Conservation (phyloP, 2,797 vertebrate species). For the Melanogrammus aeglefinus region DNA sequence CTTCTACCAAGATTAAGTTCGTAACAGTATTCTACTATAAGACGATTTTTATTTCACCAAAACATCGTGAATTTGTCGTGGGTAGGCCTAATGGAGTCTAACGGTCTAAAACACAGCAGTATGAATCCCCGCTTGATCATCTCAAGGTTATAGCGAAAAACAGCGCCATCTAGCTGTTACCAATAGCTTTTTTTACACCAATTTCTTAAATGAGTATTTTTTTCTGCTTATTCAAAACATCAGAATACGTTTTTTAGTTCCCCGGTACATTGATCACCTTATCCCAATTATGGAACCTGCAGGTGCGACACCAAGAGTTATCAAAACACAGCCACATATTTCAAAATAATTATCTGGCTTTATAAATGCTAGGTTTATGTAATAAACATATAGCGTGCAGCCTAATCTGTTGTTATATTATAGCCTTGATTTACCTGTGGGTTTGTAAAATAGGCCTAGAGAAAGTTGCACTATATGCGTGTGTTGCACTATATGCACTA, state of each 20-base stretch:
- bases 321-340: not conserved
- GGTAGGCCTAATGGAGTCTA: not conserved
- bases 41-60: not conserved
- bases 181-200: not conserved
- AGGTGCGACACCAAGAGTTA: not conserved
- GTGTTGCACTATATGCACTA: too few relatives aligned
- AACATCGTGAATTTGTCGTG: not conserved
- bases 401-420: not conserved
- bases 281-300: not conserved
- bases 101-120: not conserved
- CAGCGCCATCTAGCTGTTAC: constrained; percentile 76
- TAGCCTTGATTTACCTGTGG: not conserved
- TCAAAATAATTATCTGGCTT: not conserved
- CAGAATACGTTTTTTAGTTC: not conserved
- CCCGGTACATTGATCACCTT: not conserved
- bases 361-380: not conserved
- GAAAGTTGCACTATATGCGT: too few relatives aligned
- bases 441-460: not conserved
- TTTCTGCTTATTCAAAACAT: not conserved
- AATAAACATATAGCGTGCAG: not conserved
- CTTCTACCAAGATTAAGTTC: not conserved
- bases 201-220: not conserved
- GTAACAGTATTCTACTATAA: not conserved
- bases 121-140: constrained; percentile 10
- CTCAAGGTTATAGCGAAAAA: constrained; percentile 59